Evolutionary conservation across 2,888 invertebrate species (phyloP).

Genomic region (Muscina levida): DNA sequence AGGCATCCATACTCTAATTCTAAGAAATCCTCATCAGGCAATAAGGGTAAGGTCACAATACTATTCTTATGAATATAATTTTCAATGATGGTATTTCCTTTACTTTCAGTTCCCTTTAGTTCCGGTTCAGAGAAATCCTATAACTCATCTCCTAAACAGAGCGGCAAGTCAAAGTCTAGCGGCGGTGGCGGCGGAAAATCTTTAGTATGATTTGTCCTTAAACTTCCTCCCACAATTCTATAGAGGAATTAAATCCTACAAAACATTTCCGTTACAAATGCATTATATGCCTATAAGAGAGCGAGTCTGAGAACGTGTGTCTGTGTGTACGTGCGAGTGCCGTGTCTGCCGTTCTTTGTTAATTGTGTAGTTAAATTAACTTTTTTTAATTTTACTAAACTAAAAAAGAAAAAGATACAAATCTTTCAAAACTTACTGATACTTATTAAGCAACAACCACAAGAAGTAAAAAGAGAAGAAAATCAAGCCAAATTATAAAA

Average conservation of each 20-base stretch:
- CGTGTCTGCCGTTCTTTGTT: constrained; percentile 59
- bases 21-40: constrained; percentile 47
- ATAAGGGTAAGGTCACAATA: constrained; percentile 48
- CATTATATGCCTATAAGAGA: constrained; percentile 52
- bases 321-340: constrained; percentile 49
- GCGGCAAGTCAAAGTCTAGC: constrained; percentile 57
- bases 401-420: constrained; percentile 15
- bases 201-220: constrained; percentile 58
- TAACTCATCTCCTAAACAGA: constrained; percentile 59
- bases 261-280: constrained; percentile 60
- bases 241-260: constrained; percentile 36
- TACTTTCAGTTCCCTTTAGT: constrained; percentile 61
- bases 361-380: constrained; percentile 61
- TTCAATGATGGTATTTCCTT: not conserved
- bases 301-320: constrained; percentile 51
- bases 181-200: constrained; percentile 56
- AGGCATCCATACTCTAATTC: constrained; percentile 48
- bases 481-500: constrained; percentile 46
- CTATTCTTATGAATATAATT: too few species aligned
- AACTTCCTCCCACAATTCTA: constrained; percentile 5
- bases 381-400: constrained; percentile 52
- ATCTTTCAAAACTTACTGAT: constrained; percentile 26
- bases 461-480: not conserved
- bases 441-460: constrained; percentile 17
- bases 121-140: constrained; percentile 68